These are phyloP conservation scores for Blera fallax DNA, from an alignment of 2,888 invertebrate species.

Conservation along the genomic window DNA sequence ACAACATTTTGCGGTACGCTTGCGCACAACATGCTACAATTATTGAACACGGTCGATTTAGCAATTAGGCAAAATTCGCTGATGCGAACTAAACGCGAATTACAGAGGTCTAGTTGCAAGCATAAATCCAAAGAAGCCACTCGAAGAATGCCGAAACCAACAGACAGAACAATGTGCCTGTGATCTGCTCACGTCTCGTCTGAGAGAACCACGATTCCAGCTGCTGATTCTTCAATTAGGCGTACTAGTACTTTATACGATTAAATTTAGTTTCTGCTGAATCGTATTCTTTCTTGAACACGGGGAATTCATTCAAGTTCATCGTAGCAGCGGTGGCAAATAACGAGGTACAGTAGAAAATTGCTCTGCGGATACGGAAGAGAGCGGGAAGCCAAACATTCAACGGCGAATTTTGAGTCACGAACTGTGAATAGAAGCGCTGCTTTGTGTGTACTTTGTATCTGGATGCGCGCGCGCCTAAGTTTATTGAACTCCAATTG, in stretches of 20 bases:
- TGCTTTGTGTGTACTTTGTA: conserved; percentile 12
- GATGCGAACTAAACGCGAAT: conserved; percentile 49
- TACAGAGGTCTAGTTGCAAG: background rate
- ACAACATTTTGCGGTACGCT: background rate
- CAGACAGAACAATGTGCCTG: conserved; percentile 15
- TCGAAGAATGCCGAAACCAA: conserved; percentile 27
- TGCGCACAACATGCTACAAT: conserved; percentile 10
- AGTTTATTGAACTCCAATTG: conserved; percentile 56
- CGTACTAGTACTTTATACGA: conserved; percentile 28
- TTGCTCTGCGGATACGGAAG: background rate
- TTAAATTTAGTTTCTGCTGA: conserved; percentile 24
- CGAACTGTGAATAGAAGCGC: conserved; percentile 34
- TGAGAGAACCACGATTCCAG: conserved; percentile 16
- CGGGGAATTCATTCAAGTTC: conserved; percentile 51
- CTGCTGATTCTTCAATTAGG: conserved; percentile 49
- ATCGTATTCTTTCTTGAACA: background rate
- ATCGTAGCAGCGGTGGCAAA: conserved; percentile 20
- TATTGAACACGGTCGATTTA: conserved; percentile 57
- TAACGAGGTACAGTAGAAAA: background rate
- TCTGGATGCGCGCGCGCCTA: conserved; percentile 16
- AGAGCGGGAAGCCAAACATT: conserved; percentile 19
- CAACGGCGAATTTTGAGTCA: conserved; percentile 50
- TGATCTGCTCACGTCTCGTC: conserved; percentile 13
- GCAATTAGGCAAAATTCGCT: conserved; percentile 58
- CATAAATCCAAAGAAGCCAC: conserved; percentile 5